Conservation (phyloP, 2,113 vertebrate genomes). For the Pseudorasbora parva region DNA sequence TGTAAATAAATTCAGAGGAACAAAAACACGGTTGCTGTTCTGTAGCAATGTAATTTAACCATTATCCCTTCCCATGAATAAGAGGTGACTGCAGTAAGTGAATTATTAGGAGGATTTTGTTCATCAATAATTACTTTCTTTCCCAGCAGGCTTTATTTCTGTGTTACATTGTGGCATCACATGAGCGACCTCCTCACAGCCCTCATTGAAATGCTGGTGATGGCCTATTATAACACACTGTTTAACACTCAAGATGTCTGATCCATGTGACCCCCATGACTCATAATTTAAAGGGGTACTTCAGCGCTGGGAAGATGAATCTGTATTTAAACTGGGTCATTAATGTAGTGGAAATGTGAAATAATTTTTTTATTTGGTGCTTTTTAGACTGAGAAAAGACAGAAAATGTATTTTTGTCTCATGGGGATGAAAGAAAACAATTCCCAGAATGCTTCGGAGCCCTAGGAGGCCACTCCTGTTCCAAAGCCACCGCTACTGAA, state of each 20-base stretch:
- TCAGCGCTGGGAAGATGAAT: too few species aligned
- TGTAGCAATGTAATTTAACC: slow-evolving; percentile 15
- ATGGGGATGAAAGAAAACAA: too few species aligned
- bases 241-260: not conserved
- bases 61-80: slow-evolving; percentile 35
- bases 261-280: not conserved
- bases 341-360: too few species aligned
- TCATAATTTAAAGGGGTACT: not conserved
- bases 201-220: slow-evolving; percentile 15
- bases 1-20: slow-evolving; percentile 19
- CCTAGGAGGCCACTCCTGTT: too few species aligned
- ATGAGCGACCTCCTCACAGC: not conserved
- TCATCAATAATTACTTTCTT: slow-evolving; percentile 34
- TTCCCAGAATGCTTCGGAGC: too few species aligned
- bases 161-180: slow-evolving; percentile 2
- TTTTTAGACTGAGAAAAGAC: too few species aligned
- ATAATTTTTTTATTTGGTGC: too few species aligned
- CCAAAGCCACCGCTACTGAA: too few species aligned
- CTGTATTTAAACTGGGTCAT: too few species aligned
- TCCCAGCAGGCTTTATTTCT: not conserved
- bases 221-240: not conserved
- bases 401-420: too few species aligned
- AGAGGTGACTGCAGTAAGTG: slow-evolving; percentile 3
- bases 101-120: slow-evolving; percentile 42
- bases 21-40: slow-evolving; percentile 11